These are phyloP conservation scores for Muscicapa striata DNA, from an alignment of 2,797 vertebrate species.

Conservation along the genomic window DNA sequence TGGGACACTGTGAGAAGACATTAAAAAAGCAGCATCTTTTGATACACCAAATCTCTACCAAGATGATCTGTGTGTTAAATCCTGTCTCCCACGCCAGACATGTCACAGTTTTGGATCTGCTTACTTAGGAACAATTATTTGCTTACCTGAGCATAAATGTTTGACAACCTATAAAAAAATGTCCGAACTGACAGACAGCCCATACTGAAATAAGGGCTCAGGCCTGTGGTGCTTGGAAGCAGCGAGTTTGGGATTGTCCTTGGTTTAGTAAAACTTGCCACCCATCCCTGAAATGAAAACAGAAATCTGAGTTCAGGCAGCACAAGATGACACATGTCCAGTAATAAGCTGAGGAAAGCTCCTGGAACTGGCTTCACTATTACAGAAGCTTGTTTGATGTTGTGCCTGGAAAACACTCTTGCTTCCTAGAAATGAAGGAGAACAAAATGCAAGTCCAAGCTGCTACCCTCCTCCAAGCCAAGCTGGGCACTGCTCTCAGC, in stretches of 20 bases:
- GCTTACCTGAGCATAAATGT: constrained; percentile 91
- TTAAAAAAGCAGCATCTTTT: not conserved
- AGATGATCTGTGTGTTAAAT: not conserved
- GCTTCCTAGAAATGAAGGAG: not conserved
- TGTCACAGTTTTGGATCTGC: not conserved
- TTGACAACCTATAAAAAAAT: constrained; percentile 91
- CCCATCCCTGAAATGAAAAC: constrained; percentile 83
- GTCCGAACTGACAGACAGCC: constrained; percentile 92
- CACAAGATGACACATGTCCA: not conserved
- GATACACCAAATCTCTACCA: not conserved
- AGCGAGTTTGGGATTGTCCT: constrained; percentile 90
- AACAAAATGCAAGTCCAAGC: not conserved
- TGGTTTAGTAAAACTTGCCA: constrained; percentile 89
- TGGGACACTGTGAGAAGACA: not conserved
- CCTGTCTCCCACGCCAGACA: not conserved
- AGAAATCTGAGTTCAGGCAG: not conserved
- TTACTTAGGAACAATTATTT: constrained; percentile 5
- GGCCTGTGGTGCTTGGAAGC: constrained; percentile 90
- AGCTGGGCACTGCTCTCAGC: not conserved
- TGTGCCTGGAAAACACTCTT: not conserved
- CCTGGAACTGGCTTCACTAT: not conserved
- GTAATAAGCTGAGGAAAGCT: not conserved
- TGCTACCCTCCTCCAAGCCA: not conserved
- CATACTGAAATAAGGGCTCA: constrained; percentile 91
- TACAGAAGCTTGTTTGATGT: not conserved